Base-by-base conservation (phyloP, 2,113 vertebrate genomes). In the Accipiter virgatus region DNA sequence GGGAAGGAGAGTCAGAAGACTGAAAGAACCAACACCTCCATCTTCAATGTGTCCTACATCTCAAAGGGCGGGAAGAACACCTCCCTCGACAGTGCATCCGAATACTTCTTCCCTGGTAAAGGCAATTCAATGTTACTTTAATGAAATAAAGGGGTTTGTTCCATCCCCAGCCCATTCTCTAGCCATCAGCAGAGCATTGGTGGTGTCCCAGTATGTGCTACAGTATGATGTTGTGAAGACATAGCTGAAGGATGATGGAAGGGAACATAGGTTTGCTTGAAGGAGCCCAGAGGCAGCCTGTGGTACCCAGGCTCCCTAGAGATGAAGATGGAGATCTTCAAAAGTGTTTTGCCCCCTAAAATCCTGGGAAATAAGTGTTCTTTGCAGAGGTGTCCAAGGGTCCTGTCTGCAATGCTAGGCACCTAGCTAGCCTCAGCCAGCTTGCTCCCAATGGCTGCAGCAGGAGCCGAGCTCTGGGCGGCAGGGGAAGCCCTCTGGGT, bases 101-200 rank as follows among this genome's bases (percentile, higher is more conserved):
- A 27, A 26, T 98, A 97, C 80, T 26, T 13, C 80, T 98, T 98
- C 81, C 11, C 11, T 3, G 96, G 98, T 97, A 95, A 95, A 58
- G 66, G 96, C 95, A 93, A 71, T 48, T 81, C 34, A 8, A 31
- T 1, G 7, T 31, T 47, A 20, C n/a, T 74, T 75, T 52, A 77
- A 36, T 34, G 53, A 65, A 50, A 23, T 31, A 3, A 26, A 62
- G 40, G 40, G 20, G 25, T 55, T 47, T 1, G 1, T 66, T 92
- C 58, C 34, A 48, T 45, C 15, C 25, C 12, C 52, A 68, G 48
- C 12, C 16, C 3, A 0, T 45, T 77, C 18, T 47, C 27, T 15
- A 25, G 53, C 52, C 42, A 10, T 27, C 47, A 67, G 43, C 58
- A 88, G 59, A 75, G 15, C 55, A 2, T 10, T 13, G 26, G 5